These are phyloP conservation scores for Polypedilum vanderplanki DNA, from an alignment of 1,140 invertebrate genomes.

Conservation along the genomic window DNA sequence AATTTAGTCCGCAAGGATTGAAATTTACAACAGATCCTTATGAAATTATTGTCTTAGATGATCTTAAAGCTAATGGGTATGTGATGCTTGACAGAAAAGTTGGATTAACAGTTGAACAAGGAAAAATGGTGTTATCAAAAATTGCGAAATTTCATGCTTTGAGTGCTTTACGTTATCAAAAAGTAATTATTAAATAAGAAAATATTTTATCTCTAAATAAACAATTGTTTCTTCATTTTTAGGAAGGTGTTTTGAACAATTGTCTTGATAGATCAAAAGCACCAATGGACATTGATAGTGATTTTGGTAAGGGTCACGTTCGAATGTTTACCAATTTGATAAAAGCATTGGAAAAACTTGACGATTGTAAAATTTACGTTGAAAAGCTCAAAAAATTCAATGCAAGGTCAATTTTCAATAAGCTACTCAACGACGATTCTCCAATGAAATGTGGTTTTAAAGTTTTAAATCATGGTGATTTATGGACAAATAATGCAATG, in stretches of 20 bases:
- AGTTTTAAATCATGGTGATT: constrained; percentile 58
- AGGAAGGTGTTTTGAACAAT: neutral
- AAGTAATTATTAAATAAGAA: constrained; percentile 38
- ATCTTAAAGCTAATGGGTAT: constrained; percentile 45
- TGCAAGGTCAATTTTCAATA: constrained; percentile 35
- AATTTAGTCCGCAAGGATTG: neutral
- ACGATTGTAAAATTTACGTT: constrained; percentile 37
- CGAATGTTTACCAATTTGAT: neutral
- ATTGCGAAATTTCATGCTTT: constrained; percentile 47
- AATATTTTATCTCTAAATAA: neutral
- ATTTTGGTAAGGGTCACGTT: neutral
- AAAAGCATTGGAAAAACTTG: neutral
- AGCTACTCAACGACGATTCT: constrained; percentile 33
- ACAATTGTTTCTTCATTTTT: neutral
- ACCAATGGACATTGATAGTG: neutral
- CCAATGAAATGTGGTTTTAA: constrained; percentile 45
- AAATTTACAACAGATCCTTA: constrained; percentile 36
- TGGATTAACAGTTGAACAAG: constrained; percentile 47
- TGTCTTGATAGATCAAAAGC: neutral
- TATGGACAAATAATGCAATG: constrained; percentile 60
- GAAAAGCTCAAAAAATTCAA: constrained; percentile 37
- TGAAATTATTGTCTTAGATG: constrained; percentile 45
- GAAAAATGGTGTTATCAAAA: constrained; percentile 43
- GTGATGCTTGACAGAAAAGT: constrained; percentile 45
- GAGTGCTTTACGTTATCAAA: constrained; percentile 45